Evolutionary conservation across 1,140 invertebrate genomes (phyloP).

Genomic region (Parapsyche elsis): DNA sequence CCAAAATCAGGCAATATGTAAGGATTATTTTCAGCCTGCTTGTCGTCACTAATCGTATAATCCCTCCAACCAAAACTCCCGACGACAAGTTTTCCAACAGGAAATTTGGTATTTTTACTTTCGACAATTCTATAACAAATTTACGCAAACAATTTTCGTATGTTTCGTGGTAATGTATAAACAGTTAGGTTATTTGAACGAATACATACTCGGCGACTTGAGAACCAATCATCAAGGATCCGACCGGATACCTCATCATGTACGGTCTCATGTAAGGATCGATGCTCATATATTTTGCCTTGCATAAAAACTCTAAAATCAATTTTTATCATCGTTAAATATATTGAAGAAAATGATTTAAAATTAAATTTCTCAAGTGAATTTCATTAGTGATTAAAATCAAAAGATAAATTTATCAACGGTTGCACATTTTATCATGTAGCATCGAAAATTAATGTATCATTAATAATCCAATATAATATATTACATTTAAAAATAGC

Average conservation of each 20-base stretch:
- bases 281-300: slow-evolving; percentile 64
- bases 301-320: slow-evolving; percentile 62
- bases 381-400: too few relatives aligned
- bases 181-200: neutral
- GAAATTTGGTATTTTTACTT: slow-evolving; percentile 65
- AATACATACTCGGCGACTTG: slow-evolving; percentile 58
- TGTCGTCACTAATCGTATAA: slow-evolving; percentile 60
- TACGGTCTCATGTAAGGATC: slow-evolving; percentile 65
- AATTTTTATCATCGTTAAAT: neutral
- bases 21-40: slow-evolving; percentile 58
- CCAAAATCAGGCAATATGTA: slow-evolving; percentile 59
- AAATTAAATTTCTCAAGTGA: too few relatives aligned
- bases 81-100: slow-evolving; percentile 65
- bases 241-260: slow-evolving; percentile 54
- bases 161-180: slow-evolving; percentile 46
- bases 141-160: neutral
- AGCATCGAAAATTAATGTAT: too few relatives aligned
- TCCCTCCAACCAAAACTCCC: slow-evolving; percentile 68
- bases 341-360: too few relatives aligned
- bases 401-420: too few relatives aligned
- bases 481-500: too few relatives aligned
- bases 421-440: too few relatives aligned
- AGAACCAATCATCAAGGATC: slow-evolving; percentile 59
- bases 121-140: slow-evolving; percentile 60
- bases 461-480: too few relatives aligned